These are phyloP conservation scores for Stenodera caucasica DNA, from an alignment of 2,888 invertebrate species.

Conservation along the genomic window DNA sequence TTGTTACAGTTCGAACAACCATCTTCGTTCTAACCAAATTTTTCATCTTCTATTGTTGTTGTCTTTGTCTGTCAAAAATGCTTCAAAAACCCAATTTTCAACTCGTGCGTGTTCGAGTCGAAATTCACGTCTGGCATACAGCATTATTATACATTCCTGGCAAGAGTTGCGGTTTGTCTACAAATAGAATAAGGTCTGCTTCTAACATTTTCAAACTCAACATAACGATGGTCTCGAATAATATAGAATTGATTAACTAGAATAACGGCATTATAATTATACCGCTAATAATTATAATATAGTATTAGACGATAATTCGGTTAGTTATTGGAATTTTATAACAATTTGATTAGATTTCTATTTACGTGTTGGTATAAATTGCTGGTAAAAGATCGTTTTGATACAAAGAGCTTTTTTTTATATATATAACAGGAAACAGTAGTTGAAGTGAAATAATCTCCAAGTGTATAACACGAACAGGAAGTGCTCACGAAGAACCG, in stretches of 20 bases:
- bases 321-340: too few species aligned
- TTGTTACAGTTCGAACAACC: constrained; percentile 3
- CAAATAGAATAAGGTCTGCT: constrained; percentile 11
- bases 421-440: constrained; percentile 13
- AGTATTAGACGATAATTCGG: too few species aligned
- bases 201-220: constrained; percentile 11
- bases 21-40: background rate
- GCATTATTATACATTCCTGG: constrained; percentile 12
- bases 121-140: constrained; percentile 5
- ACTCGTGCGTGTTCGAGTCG: constrained; percentile 6
- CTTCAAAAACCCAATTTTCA: constrained; percentile 6
- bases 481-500: constrained; percentile 43
- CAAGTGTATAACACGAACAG: constrained; percentile 44
- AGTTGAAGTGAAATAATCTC: constrained; percentile 41
- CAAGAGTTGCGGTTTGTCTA: constrained; percentile 9
- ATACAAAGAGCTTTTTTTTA: background rate
- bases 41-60: too few species aligned
- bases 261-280: constrained; percentile 9
- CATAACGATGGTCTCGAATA: constrained; percentile 6
- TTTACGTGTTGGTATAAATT: constrained; percentile 1
- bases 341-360: background rate
- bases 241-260: constrained; percentile 13
- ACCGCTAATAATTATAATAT: too few species aligned
- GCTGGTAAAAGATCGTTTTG: background rate
- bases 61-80: background rate